phyloP scores from a whole-genome alignment of 2,888 invertebrate species.

The Julus scanicus region DNA sequence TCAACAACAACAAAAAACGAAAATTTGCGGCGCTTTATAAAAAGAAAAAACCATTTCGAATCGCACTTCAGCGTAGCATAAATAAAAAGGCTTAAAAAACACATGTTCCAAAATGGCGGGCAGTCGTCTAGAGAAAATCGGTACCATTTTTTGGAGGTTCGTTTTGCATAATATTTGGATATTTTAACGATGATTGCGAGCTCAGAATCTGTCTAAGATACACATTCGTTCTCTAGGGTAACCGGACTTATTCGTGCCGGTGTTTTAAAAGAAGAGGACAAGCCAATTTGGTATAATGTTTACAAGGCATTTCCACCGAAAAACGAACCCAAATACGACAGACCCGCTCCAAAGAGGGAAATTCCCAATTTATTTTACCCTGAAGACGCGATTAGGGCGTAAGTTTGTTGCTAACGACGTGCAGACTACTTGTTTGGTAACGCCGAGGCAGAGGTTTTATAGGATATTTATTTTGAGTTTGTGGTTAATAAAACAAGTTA shows the following conservation, averaged over 20 bases:
- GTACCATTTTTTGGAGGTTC: constrained; percentile 55
- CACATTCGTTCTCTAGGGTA: constrained; percentile 70
- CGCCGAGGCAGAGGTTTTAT: too few relatives aligned
- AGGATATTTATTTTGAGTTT: too few relatives aligned
- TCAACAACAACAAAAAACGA: too few relatives aligned
- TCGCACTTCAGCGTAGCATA: background rate
- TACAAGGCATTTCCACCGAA: constrained; percentile 92
- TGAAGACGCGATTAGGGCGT: constrained; percentile 88
- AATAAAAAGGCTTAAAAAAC: background rate
- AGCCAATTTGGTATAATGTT: constrained; percentile 93
- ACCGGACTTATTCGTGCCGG: constrained; percentile 82
- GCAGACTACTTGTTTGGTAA: too few relatives aligned
- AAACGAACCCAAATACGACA: constrained; percentile 80
- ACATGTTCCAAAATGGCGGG: constrained; percentile 55
- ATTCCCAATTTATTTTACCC: constrained; percentile 81
- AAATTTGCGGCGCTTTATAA: background rate
- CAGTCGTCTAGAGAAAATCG: constrained; percentile 54
- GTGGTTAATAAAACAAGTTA: too few relatives aligned
- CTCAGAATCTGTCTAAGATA: too few relatives aligned
- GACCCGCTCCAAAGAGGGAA: constrained; percentile 72
- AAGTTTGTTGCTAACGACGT: constrained; percentile 65
- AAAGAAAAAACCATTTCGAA: background rate
- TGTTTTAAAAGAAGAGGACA: constrained; percentile 82
- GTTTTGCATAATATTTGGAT: background rate
- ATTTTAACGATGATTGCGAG: background rate